Conservation (phyloP, 37 sponge, comb jelly and placozoan genomes). For the Oopsacas minuta region DNA sequence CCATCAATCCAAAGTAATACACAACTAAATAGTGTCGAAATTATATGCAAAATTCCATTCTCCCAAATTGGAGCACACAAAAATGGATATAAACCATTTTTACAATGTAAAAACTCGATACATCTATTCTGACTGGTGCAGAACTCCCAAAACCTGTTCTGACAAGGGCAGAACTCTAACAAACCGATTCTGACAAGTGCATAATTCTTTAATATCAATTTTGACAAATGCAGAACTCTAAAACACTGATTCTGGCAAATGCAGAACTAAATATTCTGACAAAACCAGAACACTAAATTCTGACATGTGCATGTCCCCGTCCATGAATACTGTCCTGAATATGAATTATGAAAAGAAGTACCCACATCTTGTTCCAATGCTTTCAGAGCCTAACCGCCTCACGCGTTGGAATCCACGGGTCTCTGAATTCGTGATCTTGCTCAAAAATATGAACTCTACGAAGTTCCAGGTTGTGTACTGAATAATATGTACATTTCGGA, state of each 20-base stretch:
- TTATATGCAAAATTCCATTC: no score
- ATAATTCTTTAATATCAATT: not conserved
- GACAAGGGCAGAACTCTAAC: constrained; percentile 9
- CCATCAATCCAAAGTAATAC: no score
- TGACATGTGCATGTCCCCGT: constrained; percentile 14
- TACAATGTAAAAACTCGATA: no score
- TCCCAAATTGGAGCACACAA: no score
- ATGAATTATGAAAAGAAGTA: not conserved
- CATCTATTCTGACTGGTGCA: no score
- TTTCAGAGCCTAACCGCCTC: not conserved
- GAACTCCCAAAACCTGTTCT: not conserved
- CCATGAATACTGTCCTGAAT: not conserved
- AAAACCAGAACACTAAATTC: constrained; percentile 13
- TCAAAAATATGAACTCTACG: no score
- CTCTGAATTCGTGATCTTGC: no score
- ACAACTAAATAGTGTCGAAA: no score
- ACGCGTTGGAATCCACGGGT: not conserved
- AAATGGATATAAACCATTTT: no score
- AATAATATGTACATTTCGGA: no score
- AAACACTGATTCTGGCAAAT: not conserved
- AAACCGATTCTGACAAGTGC: not conserved
- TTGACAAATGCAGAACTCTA: not conserved
- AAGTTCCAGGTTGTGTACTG: no score
- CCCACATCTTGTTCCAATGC: not conserved
- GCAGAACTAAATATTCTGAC: constrained; percentile 19